Evolutionary conservation across 2,888 invertebrate species (phyloP).

Genomic region (Crepidodera aurea): DNA sequence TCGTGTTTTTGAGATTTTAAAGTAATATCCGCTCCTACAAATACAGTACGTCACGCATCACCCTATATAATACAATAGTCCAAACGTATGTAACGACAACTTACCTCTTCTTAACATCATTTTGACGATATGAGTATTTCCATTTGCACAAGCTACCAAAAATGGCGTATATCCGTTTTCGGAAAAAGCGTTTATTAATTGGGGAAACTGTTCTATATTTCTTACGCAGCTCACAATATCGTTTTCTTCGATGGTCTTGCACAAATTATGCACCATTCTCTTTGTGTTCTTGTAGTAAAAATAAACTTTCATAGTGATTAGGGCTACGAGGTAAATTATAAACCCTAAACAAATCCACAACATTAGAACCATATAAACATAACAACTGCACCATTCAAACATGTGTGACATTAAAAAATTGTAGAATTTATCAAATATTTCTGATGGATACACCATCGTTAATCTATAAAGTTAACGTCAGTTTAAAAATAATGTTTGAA

Average conservation of each 20-base stretch:
- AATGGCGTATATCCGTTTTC: slow-evolving; percentile 48
- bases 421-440: slow-evolving; percentile 16
- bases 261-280: slow-evolving; percentile 27
- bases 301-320: slow-evolving; percentile 14
- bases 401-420: slow-evolving; percentile 25
- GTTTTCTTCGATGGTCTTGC: slow-evolving; percentile 35
- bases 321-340: slow-evolving; percentile 17
- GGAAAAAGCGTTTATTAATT: slow-evolving; percentile 42
- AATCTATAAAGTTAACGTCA: too few species aligned
- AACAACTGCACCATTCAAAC: slow-evolving; percentile 33
- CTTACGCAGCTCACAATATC: slow-evolving; percentile 38
- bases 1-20: slow-evolving; percentile 49
- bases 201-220: slow-evolving; percentile 43
- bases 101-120: slow-evolving; percentile 49
- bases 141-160: slow-evolving; percentile 51
- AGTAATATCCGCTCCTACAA: slow-evolving; percentile 49
- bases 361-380: slow-evolving; percentile 23
- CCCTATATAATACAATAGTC: too few species aligned
- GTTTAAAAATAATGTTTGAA: neutral
- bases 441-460: neutral
- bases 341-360: slow-evolving; percentile 32
- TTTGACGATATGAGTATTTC: slow-evolving; percentile 51
- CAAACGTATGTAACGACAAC: too few species aligned
- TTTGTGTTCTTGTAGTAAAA: neutral
- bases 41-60: too few species aligned